Base-by-base conservation (phyloP, 1,140 invertebrate species). In the Chelonus insularis region DNA sequence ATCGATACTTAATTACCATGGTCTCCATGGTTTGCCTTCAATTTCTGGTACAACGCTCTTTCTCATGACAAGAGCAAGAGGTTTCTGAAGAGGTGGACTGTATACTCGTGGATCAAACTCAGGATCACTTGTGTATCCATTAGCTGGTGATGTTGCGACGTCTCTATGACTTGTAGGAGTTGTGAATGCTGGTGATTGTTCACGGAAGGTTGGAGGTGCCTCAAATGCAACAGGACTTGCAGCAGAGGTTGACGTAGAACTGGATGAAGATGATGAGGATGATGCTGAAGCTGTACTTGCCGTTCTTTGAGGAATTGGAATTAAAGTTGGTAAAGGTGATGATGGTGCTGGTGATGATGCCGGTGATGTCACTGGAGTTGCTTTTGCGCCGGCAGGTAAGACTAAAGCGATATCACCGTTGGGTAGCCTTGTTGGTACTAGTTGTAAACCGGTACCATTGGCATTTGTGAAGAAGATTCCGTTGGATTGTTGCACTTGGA, bases 301-400 rank as follows among this genome's bases (percentile, higher is more conserved):
- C 9, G 89, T 89, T 57, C 89, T 82, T 39, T 87, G 85, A 0
- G 89, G 89, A 5, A 91, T 87, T 0, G 89, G 86, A 6, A 91
- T 88, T 7, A 91, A 68, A 6, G 86, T 85, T 0, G 89, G 88
- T 12, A 89, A 71, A 1, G 88, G 84, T 14, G 86, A 82, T 12
- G 80, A 65, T 16, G 81, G 77, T 16, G 79, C 73, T 20, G 81
- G 75, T 25, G 79, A 86, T 34, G 68, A 80, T 61, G 73, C 79
- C 41, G 70, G 81, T 6, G 78, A 78, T n/a, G 74, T 65, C 0
- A 79, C 71, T 0, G 79, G 75, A 3, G 73, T 78, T 60, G 82
- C 66, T 70, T 78, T 80, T 34, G 75, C 74, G 57, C 73, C 70
- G 60, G 80, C 72, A 18, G 85, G 83, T 64, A 89, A 68, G 45